A percentile compares a stretch with the other conserved stretches of the same genome.
phyloP scores from a whole-genome alignment of 2,113 vertebrate genomes.

The Notarius quadriscutis region DNA sequence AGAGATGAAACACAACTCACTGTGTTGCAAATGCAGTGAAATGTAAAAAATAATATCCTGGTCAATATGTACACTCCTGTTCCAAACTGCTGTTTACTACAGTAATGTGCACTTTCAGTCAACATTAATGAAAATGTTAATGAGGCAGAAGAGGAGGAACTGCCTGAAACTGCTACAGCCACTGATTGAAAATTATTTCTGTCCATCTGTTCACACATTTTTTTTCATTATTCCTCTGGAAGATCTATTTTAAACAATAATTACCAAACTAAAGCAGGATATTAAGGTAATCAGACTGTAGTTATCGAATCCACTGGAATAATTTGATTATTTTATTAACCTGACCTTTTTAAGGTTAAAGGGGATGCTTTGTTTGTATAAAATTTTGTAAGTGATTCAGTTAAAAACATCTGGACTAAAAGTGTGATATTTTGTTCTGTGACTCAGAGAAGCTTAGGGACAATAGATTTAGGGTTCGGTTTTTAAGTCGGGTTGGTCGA shows the following conservation, averaged over 20 bases:
- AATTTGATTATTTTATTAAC: background rate
- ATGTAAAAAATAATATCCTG: conserved; percentile 3
- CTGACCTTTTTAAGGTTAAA: background rate
- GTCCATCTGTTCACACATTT: background rate
- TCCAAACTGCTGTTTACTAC: background rate
- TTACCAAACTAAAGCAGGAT: background rate
- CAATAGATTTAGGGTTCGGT: background rate
- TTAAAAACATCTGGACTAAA: background rate
- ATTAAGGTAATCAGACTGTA: background rate
- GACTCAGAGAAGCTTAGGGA: background rate
- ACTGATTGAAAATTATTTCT: background rate
- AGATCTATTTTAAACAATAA: background rate
- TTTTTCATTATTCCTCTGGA: background rate
- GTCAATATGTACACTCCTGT: background rate
- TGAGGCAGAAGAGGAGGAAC: background rate
- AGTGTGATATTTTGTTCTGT: background rate
- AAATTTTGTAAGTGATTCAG: background rate
- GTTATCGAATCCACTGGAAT: background rate
- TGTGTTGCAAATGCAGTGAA: background rate
- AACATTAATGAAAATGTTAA: background rate
- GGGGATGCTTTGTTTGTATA: background rate
- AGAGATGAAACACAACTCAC: conserved; percentile 3
- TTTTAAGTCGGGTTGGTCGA: background rate
- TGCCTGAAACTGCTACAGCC: background rate
- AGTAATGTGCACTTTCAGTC: background rate